A percentile compares a stretch with the other conserved stretches of the same genome.
Conservation (phyloP, 2,797 vertebrate species). For the Protonibea diacanthus region DNA sequence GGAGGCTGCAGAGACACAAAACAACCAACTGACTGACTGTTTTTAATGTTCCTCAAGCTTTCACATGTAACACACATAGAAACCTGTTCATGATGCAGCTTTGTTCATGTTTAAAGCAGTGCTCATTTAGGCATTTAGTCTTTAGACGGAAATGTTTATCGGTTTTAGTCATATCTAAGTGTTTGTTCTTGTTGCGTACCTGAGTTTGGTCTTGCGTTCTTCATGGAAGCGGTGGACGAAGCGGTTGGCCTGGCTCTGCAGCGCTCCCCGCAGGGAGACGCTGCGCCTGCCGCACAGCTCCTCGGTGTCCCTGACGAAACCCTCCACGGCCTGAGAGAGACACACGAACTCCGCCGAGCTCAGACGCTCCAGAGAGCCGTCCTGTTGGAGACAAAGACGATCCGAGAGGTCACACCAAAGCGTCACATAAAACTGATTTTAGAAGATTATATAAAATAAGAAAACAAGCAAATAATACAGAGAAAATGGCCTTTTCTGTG, state of each 20-base stretch:
- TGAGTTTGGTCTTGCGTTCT: slow-evolving; percentile 96
- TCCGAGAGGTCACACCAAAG: not conserved
- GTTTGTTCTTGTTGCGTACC: slow-evolving; percentile 77
- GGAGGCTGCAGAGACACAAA: slow-evolving; percentile 84
- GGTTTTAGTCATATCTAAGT: too few species aligned
- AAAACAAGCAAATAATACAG: too few species aligned
- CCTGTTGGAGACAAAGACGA: slow-evolving; percentile 78
- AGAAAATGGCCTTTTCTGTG: too few species aligned
- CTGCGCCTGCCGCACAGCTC: slow-evolving; percentile 92
- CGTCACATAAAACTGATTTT: too few species aligned
- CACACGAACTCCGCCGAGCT: slow-evolving; percentile 94
- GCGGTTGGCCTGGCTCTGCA: slow-evolving; percentile 97
- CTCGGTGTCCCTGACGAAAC: slow-evolving; percentile 92
- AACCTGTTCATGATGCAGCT: not conserved
- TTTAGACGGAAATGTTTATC: too few species aligned
- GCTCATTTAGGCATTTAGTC: too few species aligned
- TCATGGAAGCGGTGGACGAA: slow-evolving; percentile 98
- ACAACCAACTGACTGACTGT: too few species aligned
- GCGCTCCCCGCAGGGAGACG: slow-evolving; percentile 92
- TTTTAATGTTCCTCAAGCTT: too few species aligned
- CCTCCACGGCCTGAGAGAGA: slow-evolving; percentile 93
- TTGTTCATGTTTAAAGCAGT: not conserved
- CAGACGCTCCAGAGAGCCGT: slow-evolving; percentile 95
- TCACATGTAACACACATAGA: not conserved
- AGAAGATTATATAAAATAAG: too few species aligned